A percentile compares a stretch with the other conserved stretches of the same genome.
Evolutionary conservation across 2,113 vertebrate species (phyloP).

Genomic region (Calypte anna): DNA sequence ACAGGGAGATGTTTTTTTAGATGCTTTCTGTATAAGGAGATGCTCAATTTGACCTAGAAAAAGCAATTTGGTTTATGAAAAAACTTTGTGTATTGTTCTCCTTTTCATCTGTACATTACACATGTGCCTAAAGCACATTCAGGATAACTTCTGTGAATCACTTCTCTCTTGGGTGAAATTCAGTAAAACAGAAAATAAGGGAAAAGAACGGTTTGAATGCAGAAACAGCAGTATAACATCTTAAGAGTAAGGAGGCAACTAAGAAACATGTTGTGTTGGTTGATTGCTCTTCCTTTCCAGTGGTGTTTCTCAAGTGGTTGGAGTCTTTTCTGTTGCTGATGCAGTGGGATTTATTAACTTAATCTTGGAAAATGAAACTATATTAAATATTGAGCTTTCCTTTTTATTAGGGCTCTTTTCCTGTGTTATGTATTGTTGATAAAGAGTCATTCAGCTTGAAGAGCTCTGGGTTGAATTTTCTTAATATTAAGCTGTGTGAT

Average conservation of each 20-base stretch:
- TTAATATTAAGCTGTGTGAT: background rate
- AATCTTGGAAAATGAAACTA: background rate
- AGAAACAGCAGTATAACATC: background rate
- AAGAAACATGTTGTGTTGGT: background rate
- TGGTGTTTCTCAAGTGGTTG: background rate
- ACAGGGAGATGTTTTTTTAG: background rate
- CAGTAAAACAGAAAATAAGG: background rate
- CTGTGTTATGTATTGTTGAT: background rate
- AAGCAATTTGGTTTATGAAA: background rate
- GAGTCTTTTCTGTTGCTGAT: background rate
- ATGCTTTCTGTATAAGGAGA: background rate
- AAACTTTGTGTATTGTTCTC: background rate
- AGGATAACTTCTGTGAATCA: background rate
- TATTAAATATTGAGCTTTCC: background rate
- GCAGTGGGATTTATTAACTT: background rate
- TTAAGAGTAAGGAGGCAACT: background rate
- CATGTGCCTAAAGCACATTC: background rate
- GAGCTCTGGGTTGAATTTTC: background rate
- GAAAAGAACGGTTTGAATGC: background rate
- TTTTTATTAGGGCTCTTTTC: background rate
- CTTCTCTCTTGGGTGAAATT: background rate
- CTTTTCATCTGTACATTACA: background rate
- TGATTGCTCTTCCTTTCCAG: background rate
- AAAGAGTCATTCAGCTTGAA: background rate
- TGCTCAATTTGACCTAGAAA: background rate